phyloP scores from a whole-genome alignment of 2,888 invertebrate genomes.

The Hydroisotoma schaefferi region DNA sequence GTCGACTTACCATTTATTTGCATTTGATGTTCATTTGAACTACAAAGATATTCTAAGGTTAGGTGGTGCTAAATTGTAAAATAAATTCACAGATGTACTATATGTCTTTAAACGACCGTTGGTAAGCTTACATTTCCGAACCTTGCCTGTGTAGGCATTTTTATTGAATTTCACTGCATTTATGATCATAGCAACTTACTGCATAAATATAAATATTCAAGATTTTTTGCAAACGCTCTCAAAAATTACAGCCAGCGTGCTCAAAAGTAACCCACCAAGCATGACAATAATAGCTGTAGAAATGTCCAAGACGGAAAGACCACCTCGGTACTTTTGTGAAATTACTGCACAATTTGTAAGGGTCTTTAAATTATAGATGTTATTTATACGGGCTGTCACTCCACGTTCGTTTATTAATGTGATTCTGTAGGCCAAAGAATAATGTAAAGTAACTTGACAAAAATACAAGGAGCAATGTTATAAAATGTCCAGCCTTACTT shows the following conservation, averaged over 20 bases:
- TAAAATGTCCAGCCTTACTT: constrained; percentile 17
- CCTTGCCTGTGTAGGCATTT: not conserved
- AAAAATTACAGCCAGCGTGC: not conserved
- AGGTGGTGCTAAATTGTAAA: no score
- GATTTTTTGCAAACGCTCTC: not conserved
- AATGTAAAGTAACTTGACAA: not conserved
- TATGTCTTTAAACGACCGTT: no score
- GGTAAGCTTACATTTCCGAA: no score
- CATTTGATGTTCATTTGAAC: no score
- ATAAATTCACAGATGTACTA: no score
- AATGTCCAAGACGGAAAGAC: constrained; percentile 21
- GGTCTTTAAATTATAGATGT: constrained; percentile 12
- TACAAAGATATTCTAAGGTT: no score
- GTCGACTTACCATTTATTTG: not conserved
- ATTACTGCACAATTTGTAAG: constrained; percentile 13
- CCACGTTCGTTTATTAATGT: constrained; percentile 25
- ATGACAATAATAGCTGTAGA: constrained; percentile 21
- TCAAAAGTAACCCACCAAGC: constrained; percentile 6
- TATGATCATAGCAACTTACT: not conserved
- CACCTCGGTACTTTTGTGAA: constrained; percentile 13
- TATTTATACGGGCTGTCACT: constrained; percentile 17
- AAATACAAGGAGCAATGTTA: not conserved
- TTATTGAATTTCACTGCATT: not conserved
- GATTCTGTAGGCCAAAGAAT: constrained; percentile 13
- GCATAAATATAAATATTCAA: no score